Evolutionary conservation across 1,140 invertebrate genomes (phyloP).

Genomic region (Aphidius ervi): DNA sequence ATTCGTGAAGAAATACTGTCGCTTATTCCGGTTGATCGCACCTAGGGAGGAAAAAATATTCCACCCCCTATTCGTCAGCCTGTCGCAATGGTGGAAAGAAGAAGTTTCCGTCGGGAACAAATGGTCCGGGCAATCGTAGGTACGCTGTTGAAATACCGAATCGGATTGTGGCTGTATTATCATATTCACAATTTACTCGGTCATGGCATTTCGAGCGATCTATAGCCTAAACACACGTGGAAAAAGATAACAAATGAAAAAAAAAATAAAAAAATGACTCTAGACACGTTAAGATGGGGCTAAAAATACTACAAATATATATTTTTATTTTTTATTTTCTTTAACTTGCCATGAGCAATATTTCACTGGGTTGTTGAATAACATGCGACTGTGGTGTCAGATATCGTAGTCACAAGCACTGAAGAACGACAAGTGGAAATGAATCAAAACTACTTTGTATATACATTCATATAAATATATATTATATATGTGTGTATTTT

Average conservation of each 20-base stretch:
- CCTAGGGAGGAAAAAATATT: slow-evolving; percentile 21
- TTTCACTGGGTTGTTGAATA: slow-evolving; percentile 14
- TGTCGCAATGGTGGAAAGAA: slow-evolving; percentile 37
- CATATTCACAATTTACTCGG: slow-evolving; percentile 49
- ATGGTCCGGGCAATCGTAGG: slow-evolving; percentile 46
- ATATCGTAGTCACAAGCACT: slow-evolving; percentile 12
- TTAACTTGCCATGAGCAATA: slow-evolving; percentile 10
- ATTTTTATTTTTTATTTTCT: background rate
- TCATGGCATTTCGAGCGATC: slow-evolving; percentile 8
- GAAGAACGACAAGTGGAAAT: slow-evolving; percentile 1
- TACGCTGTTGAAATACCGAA: slow-evolving; percentile 48
- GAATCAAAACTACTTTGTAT: too few relatives aligned
- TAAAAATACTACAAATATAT: background rate
- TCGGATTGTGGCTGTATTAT: slow-evolving; percentile 46
- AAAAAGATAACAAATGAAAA: too few relatives aligned
- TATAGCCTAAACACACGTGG: too few relatives aligned
- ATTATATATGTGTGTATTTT: background rate
- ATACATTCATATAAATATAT: background rate
- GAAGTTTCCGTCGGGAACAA: slow-evolving; percentile 36
- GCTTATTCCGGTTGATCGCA: slow-evolving; percentile 12
- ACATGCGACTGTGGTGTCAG: slow-evolving; percentile 17
- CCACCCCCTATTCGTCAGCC: slow-evolving; percentile 43
- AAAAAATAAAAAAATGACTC: too few relatives aligned
- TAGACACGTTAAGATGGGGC: too few relatives aligned
- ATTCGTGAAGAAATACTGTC: background rate